Conservation (phyloP, 2,113 vertebrate species). For the Stomatorhinus ivindoensis region DNA sequence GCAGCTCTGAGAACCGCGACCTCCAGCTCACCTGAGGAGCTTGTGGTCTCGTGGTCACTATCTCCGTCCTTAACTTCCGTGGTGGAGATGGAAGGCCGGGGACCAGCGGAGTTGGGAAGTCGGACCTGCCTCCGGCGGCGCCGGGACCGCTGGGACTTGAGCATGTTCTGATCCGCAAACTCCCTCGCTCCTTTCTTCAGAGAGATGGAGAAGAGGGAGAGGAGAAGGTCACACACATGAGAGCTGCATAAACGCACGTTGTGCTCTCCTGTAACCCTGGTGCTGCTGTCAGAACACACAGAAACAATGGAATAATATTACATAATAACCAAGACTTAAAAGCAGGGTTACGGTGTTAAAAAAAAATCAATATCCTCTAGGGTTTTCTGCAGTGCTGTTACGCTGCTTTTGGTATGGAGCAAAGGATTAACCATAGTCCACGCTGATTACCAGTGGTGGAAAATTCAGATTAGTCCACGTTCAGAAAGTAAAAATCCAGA, state of each 20-base stretch:
- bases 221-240: neutral
- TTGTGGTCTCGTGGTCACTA: conserved; percentile 91
- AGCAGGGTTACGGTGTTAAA: neutral
- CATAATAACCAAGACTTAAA: neutral
- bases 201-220: neutral
- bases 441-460: neutral
- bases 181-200: conserved; percentile 94
- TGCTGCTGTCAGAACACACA: neutral
- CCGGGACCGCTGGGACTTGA: conserved; percentile 75
- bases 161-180: conserved; percentile 84
- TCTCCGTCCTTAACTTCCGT: conserved; percentile 77
- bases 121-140: conserved; percentile 69
- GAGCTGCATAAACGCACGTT: neutral
- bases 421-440: neutral
- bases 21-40: conserved; percentile 76
- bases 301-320: neutral
- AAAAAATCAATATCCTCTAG: neutral
- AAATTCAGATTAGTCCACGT: too few relatives aligned
- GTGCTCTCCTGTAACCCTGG: neutral
- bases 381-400: neutral
- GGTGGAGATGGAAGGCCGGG: conserved; percentile 57
- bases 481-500: too few relatives aligned
- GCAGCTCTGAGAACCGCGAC: neutral
- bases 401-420: neutral
- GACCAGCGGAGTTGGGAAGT: conserved; percentile 61